Base-by-base conservation (phyloP, 2,797 vertebrate species). In the Manis pentadactyla region DNA sequence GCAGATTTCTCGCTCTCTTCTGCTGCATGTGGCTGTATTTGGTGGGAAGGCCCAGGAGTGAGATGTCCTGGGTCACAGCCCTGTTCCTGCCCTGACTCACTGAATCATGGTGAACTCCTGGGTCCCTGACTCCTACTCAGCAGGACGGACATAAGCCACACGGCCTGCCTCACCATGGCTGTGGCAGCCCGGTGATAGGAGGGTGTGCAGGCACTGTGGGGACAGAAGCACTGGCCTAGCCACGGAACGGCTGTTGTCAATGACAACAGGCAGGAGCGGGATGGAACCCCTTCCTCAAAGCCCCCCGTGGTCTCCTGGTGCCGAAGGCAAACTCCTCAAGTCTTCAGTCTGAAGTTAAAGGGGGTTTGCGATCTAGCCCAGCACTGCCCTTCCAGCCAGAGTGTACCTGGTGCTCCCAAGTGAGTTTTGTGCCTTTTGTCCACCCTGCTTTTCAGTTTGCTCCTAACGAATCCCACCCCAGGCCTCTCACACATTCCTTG, bases 341-440 rank as follows among this genome's bases (percentile, higher is more conserved):
- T 23, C 73, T 78, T 63, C 0, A 17, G 69, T 21, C 17, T 88
- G 37, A 88, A 75, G 51, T 17, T 5, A 51, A 59, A 46, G 46
- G 46, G 25, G 27, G n/a, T 39, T 71, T 86, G n/a, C 37, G 7
- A 46, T 6, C 7, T 14, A 49, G 78, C 46, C 63, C 42, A 27
- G 42, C 27, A 18, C 14, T 34, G n/a, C 19, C 37, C 57, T 23
- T 15, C 51, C 11, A 61, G 46, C 34, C 57, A n/a, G 10, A 27
- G n/a, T 0, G 39, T 29, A 25, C 4, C 21, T 2, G 25, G 17
- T 0, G 14, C 2, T 27, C 37, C 14, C 29, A 9, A 23, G 29
- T 7, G 59, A 61, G 57, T 34, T 15, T 27, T 8, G 3, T 10
- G 23, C 6, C 49, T 64, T 88, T 64, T 68, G 49, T 6, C 19